Base-by-base conservation (phyloP, 2,888 invertebrate genomes). In the Limnephilus auricula region DNA sequence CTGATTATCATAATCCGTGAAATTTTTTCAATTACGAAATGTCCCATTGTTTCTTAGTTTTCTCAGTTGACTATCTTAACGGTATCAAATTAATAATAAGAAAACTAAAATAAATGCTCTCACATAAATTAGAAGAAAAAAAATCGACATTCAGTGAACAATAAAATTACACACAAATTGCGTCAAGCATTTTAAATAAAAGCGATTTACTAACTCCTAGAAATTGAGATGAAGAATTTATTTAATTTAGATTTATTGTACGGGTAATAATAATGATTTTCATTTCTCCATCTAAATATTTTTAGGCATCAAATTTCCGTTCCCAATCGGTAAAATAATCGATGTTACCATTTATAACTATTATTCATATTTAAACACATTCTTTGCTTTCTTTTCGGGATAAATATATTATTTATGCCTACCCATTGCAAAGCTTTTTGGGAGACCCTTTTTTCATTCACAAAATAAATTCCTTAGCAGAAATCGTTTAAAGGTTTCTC, bases 61-160 rank as follows among this genome's bases (percentile, higher is more conserved):
- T 32, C 32, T 79, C 87, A 79, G 13, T 88, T 88, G 87, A 34
- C 78, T 37, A 78, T 78, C 87, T 88, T 79, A 88, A 78, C 32
- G n/a, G 25, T 37, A 78, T 88, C 87, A 78, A 85, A 25, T 85
- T 45, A 25, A 85, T 18, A 25, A 78, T 79, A 78, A 37, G 78
- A 34, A 79, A 88, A 88, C n/a, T 88, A 30, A 79, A 88, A 88
- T 37, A 78, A 78, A 78, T 34, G 10, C 78, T 88, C 87, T 88
- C 87, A 88, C 87, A 88, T 79, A 88, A 88, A 88, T 88, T 78
- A 65, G 87, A 65, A 65, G 25, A 78, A 88, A 79, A 37, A 86
- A 88, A 88, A 88, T 88, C 37, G 34, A 79, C 87, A 88, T 34
- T 88, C 78, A 88, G 37, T 37, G 37, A 78, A 87, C 78, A 87